phyloP scores from a whole-genome alignment of 2,888 invertebrate species.

The Tyria jacobaeae region DNA sequence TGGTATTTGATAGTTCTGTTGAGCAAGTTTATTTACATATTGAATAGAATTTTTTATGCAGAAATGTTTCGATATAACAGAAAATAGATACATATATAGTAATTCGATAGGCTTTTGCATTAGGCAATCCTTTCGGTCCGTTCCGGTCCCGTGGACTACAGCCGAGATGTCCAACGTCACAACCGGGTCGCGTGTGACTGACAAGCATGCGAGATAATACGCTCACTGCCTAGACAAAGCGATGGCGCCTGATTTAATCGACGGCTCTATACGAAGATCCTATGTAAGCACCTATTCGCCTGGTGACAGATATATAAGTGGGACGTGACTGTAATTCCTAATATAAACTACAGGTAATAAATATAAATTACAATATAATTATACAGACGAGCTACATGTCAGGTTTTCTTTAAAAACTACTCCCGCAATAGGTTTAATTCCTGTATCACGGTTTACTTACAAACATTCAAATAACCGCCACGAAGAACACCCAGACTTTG shows the following conservation, averaged over 20 bases:
- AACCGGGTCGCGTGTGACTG: slow-evolving; percentile 67
- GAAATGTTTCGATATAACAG: background rate
- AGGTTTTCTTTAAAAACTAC: no score
- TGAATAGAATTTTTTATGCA: background rate
- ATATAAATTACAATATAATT: slow-evolving; percentile 67
- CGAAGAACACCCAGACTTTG: no score
- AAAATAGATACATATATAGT: slow-evolving; percentile 20
- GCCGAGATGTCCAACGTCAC: slow-evolving; percentile 58
- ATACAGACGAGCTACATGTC: no score
- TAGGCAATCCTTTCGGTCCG: slow-evolving; percentile 51
- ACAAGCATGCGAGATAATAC: slow-evolving; percentile 68
- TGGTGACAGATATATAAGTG: slow-evolving; percentile 61
- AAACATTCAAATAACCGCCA: no score
- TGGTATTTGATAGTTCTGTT: background rate
- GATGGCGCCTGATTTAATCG: slow-evolving; percentile 68
- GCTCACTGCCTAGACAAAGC: slow-evolving; percentile 64
- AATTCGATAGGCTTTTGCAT: slow-evolving; percentile 48
- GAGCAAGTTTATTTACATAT: background rate
- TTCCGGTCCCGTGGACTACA: slow-evolving; percentile 46
- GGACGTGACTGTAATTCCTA: slow-evolving; percentile 66
- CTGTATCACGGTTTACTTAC: no score
- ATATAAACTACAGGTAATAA: slow-evolving; percentile 60
- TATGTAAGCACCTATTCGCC: slow-evolving; percentile 59
- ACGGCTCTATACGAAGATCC: slow-evolving; percentile 64
- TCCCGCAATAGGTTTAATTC: no score